phyloP scores from a whole-genome alignment of 2,113 vertebrate genomes.

The Callopanchax toddi region DNA sequence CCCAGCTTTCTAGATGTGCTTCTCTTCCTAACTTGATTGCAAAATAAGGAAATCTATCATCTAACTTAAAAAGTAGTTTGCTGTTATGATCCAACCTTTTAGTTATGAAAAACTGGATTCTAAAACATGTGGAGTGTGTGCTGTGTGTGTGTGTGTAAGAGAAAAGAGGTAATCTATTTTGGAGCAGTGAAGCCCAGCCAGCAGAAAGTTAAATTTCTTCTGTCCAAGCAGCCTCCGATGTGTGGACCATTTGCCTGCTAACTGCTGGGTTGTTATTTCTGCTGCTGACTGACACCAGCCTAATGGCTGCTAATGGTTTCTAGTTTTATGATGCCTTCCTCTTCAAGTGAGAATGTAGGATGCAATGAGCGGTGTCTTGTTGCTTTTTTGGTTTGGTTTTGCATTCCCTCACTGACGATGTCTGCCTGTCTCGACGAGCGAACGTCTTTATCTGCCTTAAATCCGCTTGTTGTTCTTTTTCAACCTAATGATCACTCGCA shows the following conservation, averaged over 20 bases:
- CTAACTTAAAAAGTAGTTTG: not conserved
- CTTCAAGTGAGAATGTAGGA: conserved; percentile 53
- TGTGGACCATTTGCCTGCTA: conserved; percentile 50
- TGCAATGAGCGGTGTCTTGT: conserved; percentile 26
- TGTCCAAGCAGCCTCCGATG: conserved; percentile 21
- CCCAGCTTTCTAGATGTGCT: not conserved
- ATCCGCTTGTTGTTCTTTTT: not conserved
- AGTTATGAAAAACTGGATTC: not conserved
- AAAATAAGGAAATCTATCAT: not conserved
- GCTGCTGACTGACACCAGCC: conserved; percentile 66
- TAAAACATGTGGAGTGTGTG: not conserved
- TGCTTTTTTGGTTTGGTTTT: conserved; percentile 9
- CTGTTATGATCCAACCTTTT: not conserved
- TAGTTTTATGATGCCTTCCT: conserved; percentile 59
- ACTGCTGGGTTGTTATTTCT: conserved; percentile 56
- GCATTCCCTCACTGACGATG: conserved; percentile 16
- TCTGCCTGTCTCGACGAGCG: not conserved
- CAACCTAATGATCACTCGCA: not conserved
- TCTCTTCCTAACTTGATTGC: not conserved
- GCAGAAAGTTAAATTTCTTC: conserved; percentile 51
- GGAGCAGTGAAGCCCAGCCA: conserved; percentile 3
- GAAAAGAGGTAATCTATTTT: conserved; percentile 34
- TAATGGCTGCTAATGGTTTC: conserved; percentile 71
- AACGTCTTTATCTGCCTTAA: not conserved
- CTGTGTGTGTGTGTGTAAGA: not conserved